A percentile compares a stretch with the other conserved stretches of the same genome.
Conservation (phyloP, 1,140 invertebrate genomes). For the Temnothorax nylanderi region DNA sequence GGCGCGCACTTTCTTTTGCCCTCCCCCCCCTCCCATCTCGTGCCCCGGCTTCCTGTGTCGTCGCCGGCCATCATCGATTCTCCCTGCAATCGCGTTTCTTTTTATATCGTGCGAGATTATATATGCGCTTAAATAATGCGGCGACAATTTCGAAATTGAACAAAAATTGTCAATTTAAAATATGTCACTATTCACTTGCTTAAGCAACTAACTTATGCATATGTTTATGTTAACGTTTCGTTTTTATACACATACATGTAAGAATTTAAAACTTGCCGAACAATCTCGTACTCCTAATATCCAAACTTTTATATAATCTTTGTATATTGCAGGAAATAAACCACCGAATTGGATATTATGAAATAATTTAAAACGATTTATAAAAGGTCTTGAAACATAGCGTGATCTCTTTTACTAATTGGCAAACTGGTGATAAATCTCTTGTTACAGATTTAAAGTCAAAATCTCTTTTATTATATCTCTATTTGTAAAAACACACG, state of each 20-base stretch:
- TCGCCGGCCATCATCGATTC: conserved; percentile 13
- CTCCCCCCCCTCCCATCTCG: no score
- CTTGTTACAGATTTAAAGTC: not conserved
- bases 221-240: not conserved
- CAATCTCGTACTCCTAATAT: not conserved
- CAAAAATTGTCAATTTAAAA: not conserved
- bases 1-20: conserved; percentile 9
- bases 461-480: not conserved
- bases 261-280: not conserved
- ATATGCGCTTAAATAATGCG: not conserved
- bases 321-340: not conserved
- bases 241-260: not conserved
- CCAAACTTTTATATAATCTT: not conserved
- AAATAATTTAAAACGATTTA: not conserved
- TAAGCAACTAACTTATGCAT: not conserved
- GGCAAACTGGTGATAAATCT: not conserved
- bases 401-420: not conserved
- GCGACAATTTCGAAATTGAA: not conserved
- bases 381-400: not conserved
- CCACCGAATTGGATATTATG: not conserved
- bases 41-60: not conserved
- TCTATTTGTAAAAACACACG: not conserved
- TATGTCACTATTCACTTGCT: not conserved
- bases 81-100: not conserved
- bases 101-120: not conserved